A percentile compares a stretch with the other conserved stretches of the same genome.
These are phyloP conservation scores for Branchipolynoe longqiensis DNA, from an alignment of 2,888 invertebrate genomes.

Conservation along the genomic window DNA sequence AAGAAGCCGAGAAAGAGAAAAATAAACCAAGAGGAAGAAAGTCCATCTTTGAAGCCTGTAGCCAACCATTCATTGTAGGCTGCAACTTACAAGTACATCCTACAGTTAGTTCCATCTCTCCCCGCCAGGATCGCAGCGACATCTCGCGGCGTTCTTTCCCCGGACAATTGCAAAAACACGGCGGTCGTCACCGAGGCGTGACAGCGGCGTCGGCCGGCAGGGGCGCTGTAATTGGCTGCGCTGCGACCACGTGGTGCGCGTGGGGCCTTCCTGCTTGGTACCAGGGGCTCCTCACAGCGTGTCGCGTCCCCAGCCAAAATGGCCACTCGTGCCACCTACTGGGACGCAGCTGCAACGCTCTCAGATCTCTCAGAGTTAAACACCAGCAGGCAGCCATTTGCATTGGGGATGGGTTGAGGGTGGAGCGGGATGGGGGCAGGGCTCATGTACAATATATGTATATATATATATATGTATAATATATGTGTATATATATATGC, in stretches of 20 bases:
- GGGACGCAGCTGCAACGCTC: slow-evolving; percentile 13
- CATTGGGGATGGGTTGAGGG: no score
- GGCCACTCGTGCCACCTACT: slow-evolving; percentile 14
- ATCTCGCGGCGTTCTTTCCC: slow-evolving; percentile 27
- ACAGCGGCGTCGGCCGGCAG: slow-evolving; percentile 13
- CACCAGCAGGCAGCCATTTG: slow-evolving; percentile 24
- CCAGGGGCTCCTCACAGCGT: slow-evolving; percentile 29
- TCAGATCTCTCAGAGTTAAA: slow-evolving; percentile 49
- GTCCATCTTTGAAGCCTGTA: no score
- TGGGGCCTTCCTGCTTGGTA: slow-evolving; percentile 43
- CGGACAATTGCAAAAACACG: slow-evolving; percentile 56
- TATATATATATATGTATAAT: no score
- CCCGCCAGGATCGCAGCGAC: neutral
- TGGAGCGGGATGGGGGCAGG: no score
- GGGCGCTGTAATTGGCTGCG: slow-evolving; percentile 46
- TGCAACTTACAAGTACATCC: no score
- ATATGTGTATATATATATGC: no score
- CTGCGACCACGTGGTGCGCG: slow-evolving; percentile 51
- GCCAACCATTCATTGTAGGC: no score
- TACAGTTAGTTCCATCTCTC: no score
- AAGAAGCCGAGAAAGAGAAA: no score
- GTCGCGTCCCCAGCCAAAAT: slow-evolving; percentile 11
- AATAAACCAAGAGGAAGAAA: no score
- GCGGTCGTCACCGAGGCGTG: slow-evolving; percentile 46
- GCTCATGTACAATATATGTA: no score